These are phyloP conservation scores for Archips xylosteana DNA, from an alignment of 2,888 invertebrate species.

Conservation along the genomic window DNA sequence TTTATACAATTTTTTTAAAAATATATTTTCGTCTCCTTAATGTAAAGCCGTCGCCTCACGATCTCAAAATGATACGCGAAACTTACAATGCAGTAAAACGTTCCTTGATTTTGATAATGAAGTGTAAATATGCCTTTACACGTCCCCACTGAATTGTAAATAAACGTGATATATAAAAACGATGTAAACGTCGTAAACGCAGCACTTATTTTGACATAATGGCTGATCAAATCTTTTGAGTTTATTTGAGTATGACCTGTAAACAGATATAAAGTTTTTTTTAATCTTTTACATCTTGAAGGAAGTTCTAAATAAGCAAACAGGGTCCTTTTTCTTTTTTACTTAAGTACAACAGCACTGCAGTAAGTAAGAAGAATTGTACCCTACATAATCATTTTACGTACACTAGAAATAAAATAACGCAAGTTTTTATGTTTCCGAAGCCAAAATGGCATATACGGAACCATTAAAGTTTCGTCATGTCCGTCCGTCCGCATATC, in stretches of 20 bases:
- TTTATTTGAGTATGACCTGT: not conserved
- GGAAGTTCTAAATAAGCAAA: too few species aligned
- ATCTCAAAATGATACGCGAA: slow-evolving; percentile 60
- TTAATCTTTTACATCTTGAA: too few species aligned
- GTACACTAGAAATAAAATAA: too few species aligned
- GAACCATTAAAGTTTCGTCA: too few species aligned
- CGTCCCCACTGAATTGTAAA: slow-evolving; percentile 46
- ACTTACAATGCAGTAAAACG: slow-evolving; percentile 62
- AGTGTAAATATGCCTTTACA: slow-evolving; percentile 63
- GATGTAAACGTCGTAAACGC: slow-evolving; percentile 26
- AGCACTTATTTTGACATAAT: slow-evolving; percentile 32
- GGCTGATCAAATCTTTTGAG: slow-evolving; percentile 17
- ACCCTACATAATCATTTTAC: too few species aligned
- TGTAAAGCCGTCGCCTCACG: slow-evolving; percentile 54
- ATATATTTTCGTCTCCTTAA: slow-evolving; percentile 67
- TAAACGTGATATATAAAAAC: slow-evolving; percentile 30
- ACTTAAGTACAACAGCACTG: too few species aligned
- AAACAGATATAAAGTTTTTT: not conserved
- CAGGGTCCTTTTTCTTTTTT: too few species aligned
- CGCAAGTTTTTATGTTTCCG: too few species aligned
- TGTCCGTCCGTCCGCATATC: too few species aligned
- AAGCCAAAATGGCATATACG: too few species aligned
- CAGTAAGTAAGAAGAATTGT: too few species aligned
- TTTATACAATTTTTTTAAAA: too few species aligned
- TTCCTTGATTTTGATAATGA: slow-evolving; percentile 63